These are phyloP conservation scores for Decapterus maruadsi DNA, from an alignment of 2,797 vertebrate genomes.

Conservation along the genomic window DNA sequence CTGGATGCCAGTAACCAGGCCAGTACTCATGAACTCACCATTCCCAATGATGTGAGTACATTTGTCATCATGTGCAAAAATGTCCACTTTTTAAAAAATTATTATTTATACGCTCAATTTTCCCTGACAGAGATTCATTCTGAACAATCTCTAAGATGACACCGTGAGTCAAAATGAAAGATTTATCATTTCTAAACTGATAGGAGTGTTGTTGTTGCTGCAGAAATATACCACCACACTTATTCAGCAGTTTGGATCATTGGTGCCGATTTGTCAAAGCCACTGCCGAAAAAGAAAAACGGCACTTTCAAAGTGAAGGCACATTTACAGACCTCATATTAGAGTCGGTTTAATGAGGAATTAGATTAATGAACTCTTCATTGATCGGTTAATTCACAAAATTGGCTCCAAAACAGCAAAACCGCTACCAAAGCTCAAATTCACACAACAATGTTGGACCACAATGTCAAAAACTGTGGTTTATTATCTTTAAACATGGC, in stretches of 20 bases:
- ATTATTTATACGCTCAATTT: not conserved
- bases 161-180: too few relatives aligned
- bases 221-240: not conserved
- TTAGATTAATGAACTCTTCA: not conserved
- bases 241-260: conserved; percentile 26
- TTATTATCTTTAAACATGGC: conserved; percentile 16
- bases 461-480: conserved; percentile 6
- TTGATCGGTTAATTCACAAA: not conserved
- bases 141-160: not conserved
- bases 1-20: conserved; percentile 97
- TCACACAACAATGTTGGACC: not conserved
- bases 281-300: not conserved
- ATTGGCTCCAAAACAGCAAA: not conserved
- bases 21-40: conserved; percentile 99
- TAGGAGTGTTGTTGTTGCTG: too few relatives aligned
- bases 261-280: not conserved
- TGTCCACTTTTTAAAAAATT: too few relatives aligned
- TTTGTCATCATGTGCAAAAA: conserved; percentile 31
- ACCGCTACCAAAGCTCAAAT: conserved; percentile 3
- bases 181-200: too few relatives aligned
- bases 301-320: not conserved
- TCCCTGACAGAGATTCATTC: not conserved
- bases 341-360: not conserved
- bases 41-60: conserved; percentile 99
- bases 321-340: not conserved